Base-by-base conservation (phyloP, 2,797 vertebrate genomes). In the Fratercula arctica region DNA sequence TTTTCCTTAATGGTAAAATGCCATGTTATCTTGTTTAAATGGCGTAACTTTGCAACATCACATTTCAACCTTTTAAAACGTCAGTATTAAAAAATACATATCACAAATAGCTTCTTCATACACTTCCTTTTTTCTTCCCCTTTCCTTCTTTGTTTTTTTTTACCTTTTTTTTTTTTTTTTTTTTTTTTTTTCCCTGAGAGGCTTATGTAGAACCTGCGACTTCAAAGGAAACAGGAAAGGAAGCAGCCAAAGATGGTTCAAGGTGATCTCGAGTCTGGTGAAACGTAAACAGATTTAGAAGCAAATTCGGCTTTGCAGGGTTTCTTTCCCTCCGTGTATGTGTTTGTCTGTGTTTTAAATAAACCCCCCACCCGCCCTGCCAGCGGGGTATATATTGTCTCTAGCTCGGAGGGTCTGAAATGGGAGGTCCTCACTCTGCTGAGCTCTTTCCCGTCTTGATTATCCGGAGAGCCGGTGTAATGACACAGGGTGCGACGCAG, bases 51-150 rank as follows among this genome's bases (percentile, higher is more conserved):
- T 76, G 73, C 77, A 86, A 91, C 89, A 66, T 54, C 92, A 90
- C 89, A 88, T 70, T 96, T 93, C 95, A 91, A 93, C 95, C 78
- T 95, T 92, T 96, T 70, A 79, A 94, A 96, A 96, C 95, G 93
- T 78, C 92, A 91, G 77, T 75, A 91, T 95, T 96, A 80, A 91
- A 91, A 94, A 87, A 63, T 15, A 53, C 43, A 1, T 63, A 68
- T 76, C 67, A 61, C 68, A 94, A 95, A 81, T 51, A 67, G 53
- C 18, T 82, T 45, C 81, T 93, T 69, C 56, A 48, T 28, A 59
- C 13, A 35, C 10, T 31, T 72, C 66, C 29, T 84, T 37, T 53
- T 39, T 50, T 29, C 10, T 9, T 31, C 2, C 20, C 5, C 4
- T 66, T 43, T 14, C 5, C 13, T 9, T 16, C 19, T 45, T 16